A percentile compares a stretch with the other conserved stretches of the same genome.
Conservation (phyloP, 2,113 vertebrate species). For the Crotalus viridis region DNA sequence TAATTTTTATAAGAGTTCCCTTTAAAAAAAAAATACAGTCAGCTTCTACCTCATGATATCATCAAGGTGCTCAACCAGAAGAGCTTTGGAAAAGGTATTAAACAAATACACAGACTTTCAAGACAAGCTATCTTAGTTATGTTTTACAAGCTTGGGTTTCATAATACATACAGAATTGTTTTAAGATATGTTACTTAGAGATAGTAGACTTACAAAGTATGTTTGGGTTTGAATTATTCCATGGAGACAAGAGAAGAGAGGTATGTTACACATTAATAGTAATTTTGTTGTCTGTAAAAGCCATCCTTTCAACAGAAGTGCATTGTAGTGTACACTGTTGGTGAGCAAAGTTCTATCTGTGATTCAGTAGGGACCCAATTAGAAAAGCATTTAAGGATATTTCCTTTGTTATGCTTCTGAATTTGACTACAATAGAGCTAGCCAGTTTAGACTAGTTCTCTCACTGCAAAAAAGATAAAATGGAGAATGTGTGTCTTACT, state of each 20-base stretch:
- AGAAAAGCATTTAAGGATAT: background rate
- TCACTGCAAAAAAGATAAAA: background rate
- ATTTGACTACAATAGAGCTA: background rate
- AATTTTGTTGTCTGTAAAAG: background rate
- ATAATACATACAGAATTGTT: background rate
- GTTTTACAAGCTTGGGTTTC: background rate
- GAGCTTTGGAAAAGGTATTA: background rate
- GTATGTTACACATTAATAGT: background rate
- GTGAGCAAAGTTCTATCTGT: background rate
- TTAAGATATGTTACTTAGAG: background rate
- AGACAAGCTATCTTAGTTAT: background rate
- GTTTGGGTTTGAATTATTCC: background rate
- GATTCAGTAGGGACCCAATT: background rate
- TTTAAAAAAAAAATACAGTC: background rate
- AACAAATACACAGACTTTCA: background rate
- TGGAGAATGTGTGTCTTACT: background rate
- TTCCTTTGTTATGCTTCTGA: background rate
- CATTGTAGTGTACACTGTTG: background rate
- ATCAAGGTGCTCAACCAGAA: background rate
- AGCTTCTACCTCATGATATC: background rate
- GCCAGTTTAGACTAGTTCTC: background rate
- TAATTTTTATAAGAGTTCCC: background rate
- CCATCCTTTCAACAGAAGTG: background rate
- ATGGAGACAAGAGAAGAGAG: background rate
- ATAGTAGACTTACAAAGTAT: background rate